Percentiles rank a stretch among this genome's conserved stretches.
Conservation (phyloP, 2,113 vertebrate species). For the Trochalopteron elliotii region DNA sequence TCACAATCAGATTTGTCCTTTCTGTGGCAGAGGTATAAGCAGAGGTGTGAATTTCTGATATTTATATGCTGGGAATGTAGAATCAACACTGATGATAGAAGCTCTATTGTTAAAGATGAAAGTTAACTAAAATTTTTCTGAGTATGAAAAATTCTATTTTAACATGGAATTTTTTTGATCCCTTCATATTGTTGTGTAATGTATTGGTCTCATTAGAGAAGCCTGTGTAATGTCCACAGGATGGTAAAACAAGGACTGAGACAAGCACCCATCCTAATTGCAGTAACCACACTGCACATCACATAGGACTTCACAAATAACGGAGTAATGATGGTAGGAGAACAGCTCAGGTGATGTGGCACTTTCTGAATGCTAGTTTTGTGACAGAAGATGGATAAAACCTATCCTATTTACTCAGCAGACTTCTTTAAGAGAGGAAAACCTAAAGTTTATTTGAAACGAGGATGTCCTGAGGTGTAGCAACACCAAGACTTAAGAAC, state of each 20-base stretch:
- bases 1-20: neutral
- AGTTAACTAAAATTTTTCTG: neutral
- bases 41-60: neutral
- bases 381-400: neutral
- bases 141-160: neutral
- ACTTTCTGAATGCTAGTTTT: neutral
- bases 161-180: neutral
- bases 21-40: neutral
- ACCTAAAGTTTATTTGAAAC: neutral
- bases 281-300: neutral
- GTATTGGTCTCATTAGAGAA: neutral
- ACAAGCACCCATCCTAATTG: neutral
- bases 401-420: neutral
- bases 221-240: neutral
- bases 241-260: neutral
- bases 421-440: neutral
- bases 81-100: neutral
- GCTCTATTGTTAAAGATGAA: neutral
- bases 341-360: neutral
- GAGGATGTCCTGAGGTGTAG: neutral
- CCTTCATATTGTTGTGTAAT: neutral
- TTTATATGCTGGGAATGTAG: neutral
- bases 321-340: neutral
- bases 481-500: neutral
- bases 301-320: neutral